Evolutionary conservation across 2,113 vertebrate species (phyloP).

Genomic region (Machaerirhynchus nigripectus): DNA sequence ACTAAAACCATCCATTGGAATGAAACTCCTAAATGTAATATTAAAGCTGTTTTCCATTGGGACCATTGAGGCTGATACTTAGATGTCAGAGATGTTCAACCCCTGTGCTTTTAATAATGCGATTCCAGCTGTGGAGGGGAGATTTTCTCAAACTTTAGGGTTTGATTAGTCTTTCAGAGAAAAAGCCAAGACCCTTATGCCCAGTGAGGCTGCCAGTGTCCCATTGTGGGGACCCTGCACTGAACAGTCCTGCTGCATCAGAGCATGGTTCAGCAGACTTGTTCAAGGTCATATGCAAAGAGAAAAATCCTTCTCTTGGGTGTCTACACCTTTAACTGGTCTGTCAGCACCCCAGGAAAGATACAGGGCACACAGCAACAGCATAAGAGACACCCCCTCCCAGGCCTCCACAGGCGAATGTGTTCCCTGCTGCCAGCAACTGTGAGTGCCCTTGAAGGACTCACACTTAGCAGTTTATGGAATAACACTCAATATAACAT

Average conservation of each 20-base stretch:
- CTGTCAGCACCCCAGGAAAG: not conserved
- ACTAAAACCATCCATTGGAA: not conserved
- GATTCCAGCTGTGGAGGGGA: not conserved
- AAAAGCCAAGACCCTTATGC: not conserved
- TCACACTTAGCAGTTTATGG: not conserved
- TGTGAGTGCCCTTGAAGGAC: not conserved
- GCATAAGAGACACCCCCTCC: accelerated
- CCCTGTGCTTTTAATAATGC: not conserved
- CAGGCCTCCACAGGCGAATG: accelerated
- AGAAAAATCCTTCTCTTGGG: not conserved
- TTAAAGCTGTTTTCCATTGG: not conserved
- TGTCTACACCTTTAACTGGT: not conserved
- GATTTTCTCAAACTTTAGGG: not conserved
- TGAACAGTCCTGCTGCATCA: no score
- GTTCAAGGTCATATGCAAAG: not conserved
- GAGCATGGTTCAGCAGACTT: not conserved
- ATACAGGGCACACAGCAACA: not conserved
- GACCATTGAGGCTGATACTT: not conserved
- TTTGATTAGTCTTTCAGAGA: not conserved
- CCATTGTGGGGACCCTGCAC: not conserved
- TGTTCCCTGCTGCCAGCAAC: not conserved
- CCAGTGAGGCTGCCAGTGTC: not conserved
- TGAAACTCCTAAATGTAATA: not conserved
- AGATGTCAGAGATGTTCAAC: not conserved
- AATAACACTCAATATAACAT: not conserved